A percentile compares a stretch with the other conserved stretches of the same genome.
These are phyloP conservation scores for Zonitis immaculata DNA, from an alignment of 2,888 invertebrate species.

Conservation along the genomic window DNA sequence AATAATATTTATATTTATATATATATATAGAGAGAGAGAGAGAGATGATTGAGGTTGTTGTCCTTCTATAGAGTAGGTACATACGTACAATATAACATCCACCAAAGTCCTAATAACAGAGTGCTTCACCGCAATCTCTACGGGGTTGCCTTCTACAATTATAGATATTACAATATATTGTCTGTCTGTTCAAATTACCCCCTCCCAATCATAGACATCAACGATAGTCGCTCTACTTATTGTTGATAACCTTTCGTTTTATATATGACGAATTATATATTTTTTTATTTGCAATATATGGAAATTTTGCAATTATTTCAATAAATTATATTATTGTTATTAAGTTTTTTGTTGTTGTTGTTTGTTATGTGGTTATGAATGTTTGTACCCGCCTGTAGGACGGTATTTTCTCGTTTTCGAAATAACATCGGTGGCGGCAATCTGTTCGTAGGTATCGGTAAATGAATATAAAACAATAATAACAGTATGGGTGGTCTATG, in stretches of 20 bases:
- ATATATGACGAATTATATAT: constrained; percentile 41
- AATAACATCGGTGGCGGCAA: constrained; percentile 14
- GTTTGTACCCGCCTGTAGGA: not conserved
- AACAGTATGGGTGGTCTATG: constrained; percentile 39
- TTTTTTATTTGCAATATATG: too few relatives aligned
- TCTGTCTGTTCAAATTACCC: constrained; percentile 43
- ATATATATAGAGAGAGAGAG: too few relatives aligned
- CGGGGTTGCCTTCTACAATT: constrained; percentile 43
- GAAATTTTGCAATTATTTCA: too few relatives aligned
- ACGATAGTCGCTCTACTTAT: constrained; percentile 40
- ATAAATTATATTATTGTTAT: too few relatives aligned
- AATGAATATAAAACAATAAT: constrained; percentile 31
- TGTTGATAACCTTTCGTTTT: constrained; percentile 41
- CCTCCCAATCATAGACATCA: constrained; percentile 44
- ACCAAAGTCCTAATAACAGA: constrained; percentile 34
- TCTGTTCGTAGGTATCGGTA: constrained; percentile 19
- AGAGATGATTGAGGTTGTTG: constrained; percentile 5
- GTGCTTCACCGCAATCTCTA: constrained; percentile 40
- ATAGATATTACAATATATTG: constrained; percentile 46
- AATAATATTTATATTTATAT: too few relatives aligned
- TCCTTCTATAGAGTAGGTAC: constrained; percentile 17
- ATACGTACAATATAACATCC: too few relatives aligned
- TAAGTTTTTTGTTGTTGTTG: too few relatives aligned
- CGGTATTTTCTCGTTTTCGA: constrained; percentile 7
- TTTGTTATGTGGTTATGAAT: too few relatives aligned